Base-by-base conservation (phyloP, 2,113 vertebrate species). In the Triplophysa siluroides region DNA sequence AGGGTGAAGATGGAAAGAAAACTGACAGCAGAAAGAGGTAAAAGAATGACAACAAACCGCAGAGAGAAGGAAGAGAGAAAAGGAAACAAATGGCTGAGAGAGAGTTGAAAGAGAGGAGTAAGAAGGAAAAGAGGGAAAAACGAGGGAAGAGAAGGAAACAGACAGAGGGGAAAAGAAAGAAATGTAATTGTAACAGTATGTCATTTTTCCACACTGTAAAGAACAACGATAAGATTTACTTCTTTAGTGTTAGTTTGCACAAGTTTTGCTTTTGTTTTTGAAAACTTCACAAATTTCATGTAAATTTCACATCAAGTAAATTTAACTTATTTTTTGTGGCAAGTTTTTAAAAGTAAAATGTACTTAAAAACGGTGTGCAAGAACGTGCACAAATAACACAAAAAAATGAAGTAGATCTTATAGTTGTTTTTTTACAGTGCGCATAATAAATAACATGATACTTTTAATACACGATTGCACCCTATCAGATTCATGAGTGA, bases 121-220 rank as follows among this genome's bases (percentile, higher is more conserved):
- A 66, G 75, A 66, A 69, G 8, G n/a, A 83, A 63, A 75, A 56
- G 76, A 67, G 71, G 65, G 75, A 72, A 64, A 63, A 60, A 5
- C 5, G 0, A 41, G 10, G n/a, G 33, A 12, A 18, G 21, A 41
- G 3, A 38, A 29, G 41, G 16, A 23, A 11, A 12, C 8, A 70
- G 10, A 23, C 2, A 69, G 41, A 1, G 14, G 38, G 52, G 2
- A 45, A 11, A n/a, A 4, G 16, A 5, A 26, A 4, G 58, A 16
- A 8, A 47, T 38, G 19, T 21, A 5, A 33, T 38, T 7, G 33
- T 38, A 4, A 38, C 33, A 38, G 33, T 38, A 38, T 38, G 5
- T 38, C 6, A 38, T 38, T 38, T 29, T 38, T 7, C 33, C 33
- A 38, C 33, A 38, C 33, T 38, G 33, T 38, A 38, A 38, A 38